Evolutionary conservation across 2,888 invertebrate species (phyloP).

Genomic region (Prosopocoilus inquinatus): DNA sequence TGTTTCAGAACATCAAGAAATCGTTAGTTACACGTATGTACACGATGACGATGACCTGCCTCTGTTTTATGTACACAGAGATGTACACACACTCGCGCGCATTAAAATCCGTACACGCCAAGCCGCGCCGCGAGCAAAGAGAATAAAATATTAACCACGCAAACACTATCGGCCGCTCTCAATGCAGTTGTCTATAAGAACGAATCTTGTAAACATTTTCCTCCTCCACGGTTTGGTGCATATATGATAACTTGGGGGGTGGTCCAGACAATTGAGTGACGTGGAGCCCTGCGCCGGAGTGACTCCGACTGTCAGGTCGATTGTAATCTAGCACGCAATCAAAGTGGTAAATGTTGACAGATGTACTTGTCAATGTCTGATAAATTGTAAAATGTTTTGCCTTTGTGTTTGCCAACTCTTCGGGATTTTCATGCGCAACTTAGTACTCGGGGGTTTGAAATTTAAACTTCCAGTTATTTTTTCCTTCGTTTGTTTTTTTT

Average conservation of each 20-base stretch:
- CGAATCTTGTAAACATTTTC: conserved; percentile 34
- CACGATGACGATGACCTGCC: not conserved
- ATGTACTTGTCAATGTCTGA: conserved; percentile 50
- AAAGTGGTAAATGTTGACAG: conserved; percentile 50
- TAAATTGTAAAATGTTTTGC: conserved; percentile 32
- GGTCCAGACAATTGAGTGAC: not conserved
- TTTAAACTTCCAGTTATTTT: too few species aligned
- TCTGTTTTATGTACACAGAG: not conserved
- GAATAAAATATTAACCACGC: conserved; percentile 42
- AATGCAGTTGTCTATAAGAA: conserved; percentile 27
- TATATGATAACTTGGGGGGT: conserved; percentile 30
- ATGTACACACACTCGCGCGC: not conserved
- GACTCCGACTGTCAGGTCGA: conserved; percentile 14
- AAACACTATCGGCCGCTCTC: conserved; percentile 36
- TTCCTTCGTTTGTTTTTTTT: too few species aligned
- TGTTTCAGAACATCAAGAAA: not conserved
- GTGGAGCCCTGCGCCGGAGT: not conserved
- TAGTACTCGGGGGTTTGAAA: too few species aligned
- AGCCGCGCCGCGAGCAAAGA: conserved; percentile 27
- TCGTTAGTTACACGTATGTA: too few species aligned
- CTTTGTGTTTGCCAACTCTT: conserved; percentile 13
- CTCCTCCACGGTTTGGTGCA: conserved; percentile 31
- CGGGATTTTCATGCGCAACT: conserved; percentile 10
- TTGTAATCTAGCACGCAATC: conserved; percentile 40
- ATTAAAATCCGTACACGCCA: conserved; percentile 4